A percentile compares a stretch with the other conserved stretches of the same genome.
Evolutionary conservation across 2,888 invertebrate genomes (phyloP).

Genomic region (Dynastes hyllus): DNA sequence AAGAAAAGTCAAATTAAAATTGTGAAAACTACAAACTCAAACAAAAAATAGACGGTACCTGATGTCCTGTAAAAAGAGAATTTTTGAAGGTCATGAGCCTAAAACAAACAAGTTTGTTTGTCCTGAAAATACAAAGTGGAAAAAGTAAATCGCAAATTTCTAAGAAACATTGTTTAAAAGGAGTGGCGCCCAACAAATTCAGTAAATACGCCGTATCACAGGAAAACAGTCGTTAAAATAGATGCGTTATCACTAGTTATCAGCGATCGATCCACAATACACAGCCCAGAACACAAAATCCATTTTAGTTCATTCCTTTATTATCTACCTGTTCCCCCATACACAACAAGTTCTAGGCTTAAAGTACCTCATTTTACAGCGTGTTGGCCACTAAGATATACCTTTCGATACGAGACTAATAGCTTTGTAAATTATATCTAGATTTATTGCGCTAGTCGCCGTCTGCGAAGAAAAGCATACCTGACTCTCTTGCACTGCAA

Average conservation of each 20-base stretch:
- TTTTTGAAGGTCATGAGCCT: no score
- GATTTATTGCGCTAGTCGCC: constrained; percentile 28
- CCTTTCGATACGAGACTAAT: constrained; percentile 29
- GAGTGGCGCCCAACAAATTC: constrained; percentile 1
- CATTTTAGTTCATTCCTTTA: constrained; percentile 26
- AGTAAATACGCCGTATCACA: constrained; percentile 11
- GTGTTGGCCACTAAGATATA: constrained; percentile 18
- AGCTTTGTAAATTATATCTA: constrained; percentile 41
- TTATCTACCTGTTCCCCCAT: constrained; percentile 16
- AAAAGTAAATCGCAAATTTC: background rate
- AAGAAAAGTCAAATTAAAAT: no score
- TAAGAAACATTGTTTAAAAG: constrained; percentile 4
- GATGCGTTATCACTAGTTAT: background rate
- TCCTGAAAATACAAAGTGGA: background rate
- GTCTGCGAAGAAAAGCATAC: constrained; percentile 4
- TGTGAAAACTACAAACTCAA: no score
- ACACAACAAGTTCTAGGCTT: background rate
- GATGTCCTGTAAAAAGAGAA: no score
- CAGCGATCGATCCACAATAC: background rate
- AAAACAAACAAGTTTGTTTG: background rate
- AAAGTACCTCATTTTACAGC: constrained; percentile 21
- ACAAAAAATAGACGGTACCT: no score
- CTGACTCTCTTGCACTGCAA: constrained; percentile 8
- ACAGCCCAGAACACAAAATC: constrained; percentile 30
- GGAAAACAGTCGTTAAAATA: constrained; percentile 18